These are phyloP conservation scores for Aphis gossypii DNA, from an alignment of 1,140 invertebrate genomes.

Conservation along the genomic window DNA sequence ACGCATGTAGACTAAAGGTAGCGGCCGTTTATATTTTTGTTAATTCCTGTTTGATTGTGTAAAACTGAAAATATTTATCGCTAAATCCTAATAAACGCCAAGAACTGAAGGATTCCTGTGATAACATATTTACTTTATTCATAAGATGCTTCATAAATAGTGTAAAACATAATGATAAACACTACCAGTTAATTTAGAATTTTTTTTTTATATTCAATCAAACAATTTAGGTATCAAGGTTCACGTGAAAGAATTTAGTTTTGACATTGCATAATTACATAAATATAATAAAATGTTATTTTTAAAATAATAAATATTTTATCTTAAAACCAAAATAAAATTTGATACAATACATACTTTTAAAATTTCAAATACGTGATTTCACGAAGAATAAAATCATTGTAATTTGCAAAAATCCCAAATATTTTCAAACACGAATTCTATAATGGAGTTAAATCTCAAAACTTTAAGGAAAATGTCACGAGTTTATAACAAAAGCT, in stretches of 20 bases:
- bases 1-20: too few species aligned
- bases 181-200: background rate
- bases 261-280: background rate
- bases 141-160: background rate
- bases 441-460: background rate
- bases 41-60: background rate
- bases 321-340: background rate
- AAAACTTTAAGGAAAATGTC: background rate
- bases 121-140: background rate
- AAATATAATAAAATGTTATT: background rate
- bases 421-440: background rate
- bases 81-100: background rate
- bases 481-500: background rate
- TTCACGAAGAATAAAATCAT: background rate
- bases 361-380: background rate
- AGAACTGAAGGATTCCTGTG: background rate
- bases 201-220: background rate
- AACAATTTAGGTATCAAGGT: background rate
- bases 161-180: background rate
- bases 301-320: background rate
- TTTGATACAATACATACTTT: background rate
- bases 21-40: background rate
- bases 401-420: background rate
- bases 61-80: background rate
- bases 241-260: background rate